A percentile compares a stretch with the other conserved stretches of the same genome.
phyloP scores from a whole-genome alignment of 2,113 vertebrate genomes.

The Ageneiosus marmoratus region DNA sequence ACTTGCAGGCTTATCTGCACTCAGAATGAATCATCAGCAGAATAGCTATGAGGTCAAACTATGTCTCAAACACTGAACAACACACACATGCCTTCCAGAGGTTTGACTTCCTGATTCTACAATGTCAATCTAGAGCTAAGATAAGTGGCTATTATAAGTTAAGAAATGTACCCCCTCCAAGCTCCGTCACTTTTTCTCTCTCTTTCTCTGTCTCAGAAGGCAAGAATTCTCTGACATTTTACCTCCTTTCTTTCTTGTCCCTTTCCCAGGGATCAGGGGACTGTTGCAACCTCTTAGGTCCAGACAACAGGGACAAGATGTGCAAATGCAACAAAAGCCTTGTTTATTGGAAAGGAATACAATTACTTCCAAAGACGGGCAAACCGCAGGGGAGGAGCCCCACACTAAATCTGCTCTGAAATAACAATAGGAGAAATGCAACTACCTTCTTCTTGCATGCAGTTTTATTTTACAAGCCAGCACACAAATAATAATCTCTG shows the following conservation, averaged over 20 bases:
- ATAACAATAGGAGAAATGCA: constrained; percentile 34
- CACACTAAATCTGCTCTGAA: constrained; percentile 24
- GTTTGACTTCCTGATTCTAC: constrained; percentile 17
- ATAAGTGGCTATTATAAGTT: constrained; percentile 3
- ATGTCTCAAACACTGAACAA: constrained; percentile 25
- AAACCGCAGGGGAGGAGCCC: constrained; percentile 13
- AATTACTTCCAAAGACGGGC: constrained; percentile 44
- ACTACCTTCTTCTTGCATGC: not conserved
- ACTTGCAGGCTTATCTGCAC: constrained; percentile 29
- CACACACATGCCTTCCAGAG: constrained; percentile 15
- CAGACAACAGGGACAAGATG: constrained; percentile 39
- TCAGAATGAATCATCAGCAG: constrained; percentile 43
- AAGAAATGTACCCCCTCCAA: not conserved
- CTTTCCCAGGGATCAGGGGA: constrained; percentile 45
- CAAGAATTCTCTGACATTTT: constrained; percentile 49
- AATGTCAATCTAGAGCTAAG: not conserved
- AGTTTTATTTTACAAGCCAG: constrained; percentile 10
- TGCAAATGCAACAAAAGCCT: constrained; percentile 55
- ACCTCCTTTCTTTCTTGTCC: constrained; percentile 32
- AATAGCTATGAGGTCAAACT: constrained; percentile 44
- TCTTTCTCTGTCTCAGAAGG: constrained; percentile 27
- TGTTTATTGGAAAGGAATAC: constrained; percentile 55
- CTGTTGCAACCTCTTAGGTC: constrained; percentile 38
- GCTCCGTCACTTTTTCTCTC: not conserved
- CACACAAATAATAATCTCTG: not conserved